Evolutionary conservation across 2,113 vertebrate species (phyloP), one percentile per base, ranked within the genome.

Genomic region (Pantherophis guttatus): DNA sequence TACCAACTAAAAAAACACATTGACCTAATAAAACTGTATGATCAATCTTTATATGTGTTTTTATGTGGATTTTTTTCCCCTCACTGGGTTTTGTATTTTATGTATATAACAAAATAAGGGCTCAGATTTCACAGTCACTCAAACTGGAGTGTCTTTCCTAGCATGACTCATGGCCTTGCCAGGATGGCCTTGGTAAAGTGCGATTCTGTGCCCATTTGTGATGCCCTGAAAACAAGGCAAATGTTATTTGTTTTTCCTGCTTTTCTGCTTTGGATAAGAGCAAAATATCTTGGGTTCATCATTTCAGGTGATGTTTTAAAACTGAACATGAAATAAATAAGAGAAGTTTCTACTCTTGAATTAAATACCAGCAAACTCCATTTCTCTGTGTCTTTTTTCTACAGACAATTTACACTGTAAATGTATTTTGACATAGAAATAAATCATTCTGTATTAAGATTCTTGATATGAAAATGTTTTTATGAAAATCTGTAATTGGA

Each of bases 371-470:
- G 97, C 98, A 96, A 97, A 96, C 94, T 93, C 95, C 96, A 91
- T 96, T 97, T 96, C 93, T 97, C 93, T 96, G 95, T 97, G 95
- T 97, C 96, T 96, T 97, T 97, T 95, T 96, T 96, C 97, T 97
- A 96, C 94, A 93, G 97, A 90, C 96, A 96, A 93, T 97, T 97
- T 96, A 96, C 96, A 96, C 96, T 97, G 95, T 98, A 97, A 97
- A 97, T 98, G 98, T 98, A 98, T 98, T 98, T 98, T 97, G 97
- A 96, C 97, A 98, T 97, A 98, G 97, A 97, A 97, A 97, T 95
- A 97, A 97, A 97, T 96, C 97, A 94, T 97, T 97, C 98, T 98
- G 97, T 97, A 97, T 96, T 97, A 96, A 98, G 96, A 98, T 96
- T 98, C 97, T 97, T 97, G 97, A 96, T 97, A 97, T 96, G 94